Percentiles rank a stretch among this genome's conserved stretches.
phyloP scores from a whole-genome alignment of 1,140 invertebrate genomes.

The Cryptotermes secundus region DNA sequence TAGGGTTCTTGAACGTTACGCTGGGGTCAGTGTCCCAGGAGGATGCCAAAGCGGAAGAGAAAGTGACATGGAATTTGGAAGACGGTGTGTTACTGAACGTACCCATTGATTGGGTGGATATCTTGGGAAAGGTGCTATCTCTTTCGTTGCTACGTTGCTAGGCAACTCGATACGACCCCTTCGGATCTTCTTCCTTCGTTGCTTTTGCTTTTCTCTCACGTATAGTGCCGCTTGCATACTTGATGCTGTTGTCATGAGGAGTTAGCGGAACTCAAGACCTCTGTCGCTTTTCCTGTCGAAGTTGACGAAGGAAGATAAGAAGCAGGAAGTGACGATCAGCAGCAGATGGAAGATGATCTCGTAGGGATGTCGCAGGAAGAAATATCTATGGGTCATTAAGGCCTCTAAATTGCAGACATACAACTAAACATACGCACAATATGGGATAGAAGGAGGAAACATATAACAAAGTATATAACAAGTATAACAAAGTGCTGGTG shows the following conservation, averaged over 20 bases:
- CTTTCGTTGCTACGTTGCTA: conserved; percentile 79
- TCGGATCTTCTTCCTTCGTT: conserved; percentile 71
- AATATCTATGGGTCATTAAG: not conserved
- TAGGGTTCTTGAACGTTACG: too few relatives aligned
- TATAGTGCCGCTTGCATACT: conserved; percentile 86
- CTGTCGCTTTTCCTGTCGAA: not conserved
- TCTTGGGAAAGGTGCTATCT: conserved; percentile 79
- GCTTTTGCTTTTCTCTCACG: conserved; percentile 81
- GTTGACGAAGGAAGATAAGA: not conserved
- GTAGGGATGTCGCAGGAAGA: not conserved
- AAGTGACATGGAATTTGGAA: not conserved
- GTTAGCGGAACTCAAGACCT: not conserved
- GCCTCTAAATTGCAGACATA: not conserved
- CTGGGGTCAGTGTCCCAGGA: not conserved
- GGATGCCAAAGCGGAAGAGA: not conserved
- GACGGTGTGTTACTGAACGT: conserved; percentile 43
- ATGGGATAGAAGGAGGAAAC: too few relatives aligned
- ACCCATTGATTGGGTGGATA: conserved; percentile 78
- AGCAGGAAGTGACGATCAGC: not conserved
- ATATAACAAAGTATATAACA: too few relatives aligned
- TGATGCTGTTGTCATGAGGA: conserved; percentile 34
- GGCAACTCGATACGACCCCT: conserved; percentile 74
- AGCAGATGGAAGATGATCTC: not conserved
- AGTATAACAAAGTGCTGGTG: too few relatives aligned
- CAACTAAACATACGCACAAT: not conserved